Evolutionary conservation across 2,113 vertebrate species (phyloP), one percentile per base, ranked within the genome.

Genomic region (Paracanthobrama guichenoti): DNA sequence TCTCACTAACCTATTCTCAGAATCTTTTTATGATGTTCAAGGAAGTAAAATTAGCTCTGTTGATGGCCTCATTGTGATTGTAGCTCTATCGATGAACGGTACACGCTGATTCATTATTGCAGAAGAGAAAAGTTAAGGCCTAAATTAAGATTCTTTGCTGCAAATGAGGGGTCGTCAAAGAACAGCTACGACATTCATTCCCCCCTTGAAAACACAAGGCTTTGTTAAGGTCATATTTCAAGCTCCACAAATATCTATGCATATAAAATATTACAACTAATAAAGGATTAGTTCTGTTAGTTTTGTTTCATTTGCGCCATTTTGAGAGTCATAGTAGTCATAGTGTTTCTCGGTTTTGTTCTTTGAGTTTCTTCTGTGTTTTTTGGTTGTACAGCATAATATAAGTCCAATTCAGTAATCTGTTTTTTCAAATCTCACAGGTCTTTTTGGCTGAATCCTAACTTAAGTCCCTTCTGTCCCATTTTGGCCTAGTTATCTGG

Each of bases 41-140:
- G 55, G 69, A 81, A 57, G 77, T 81, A 81, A 62, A 64, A 86
- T 86, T 85, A 85, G 87, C 87, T 87, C 89, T 85, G 46, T 82
- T 39, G 73, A 86, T 84, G 85, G 82, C 86, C 85, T 89, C 79
- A 55, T 81, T 72, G 59, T 89, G 81, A 86, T 81, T 84, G 71
- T 85, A 85, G 79, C 75, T 50, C 69, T 86, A 81, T 88, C 90
- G 72, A 80, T 60, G 76, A 82, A 77, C 83, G 90, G 28, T 85
- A 90, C 89, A 87, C 84, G 84, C 62, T 82, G 88, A 83, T 83
- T 91, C 84, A 72, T 93, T 94, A 94, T 94, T 94, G 92, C 93
- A 59, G 87, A 88, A 88, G 82, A 89, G 66, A 85, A 88, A 86
- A 83, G 83, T 76, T 89, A 91, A 92, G 89, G 89, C 88, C 85